A percentile compares a stretch with the other conserved stretches of the same genome.
Evolutionary conservation across 2,113 vertebrate species (phyloP).

Genomic region (Engystomops pustulosus): DNA sequence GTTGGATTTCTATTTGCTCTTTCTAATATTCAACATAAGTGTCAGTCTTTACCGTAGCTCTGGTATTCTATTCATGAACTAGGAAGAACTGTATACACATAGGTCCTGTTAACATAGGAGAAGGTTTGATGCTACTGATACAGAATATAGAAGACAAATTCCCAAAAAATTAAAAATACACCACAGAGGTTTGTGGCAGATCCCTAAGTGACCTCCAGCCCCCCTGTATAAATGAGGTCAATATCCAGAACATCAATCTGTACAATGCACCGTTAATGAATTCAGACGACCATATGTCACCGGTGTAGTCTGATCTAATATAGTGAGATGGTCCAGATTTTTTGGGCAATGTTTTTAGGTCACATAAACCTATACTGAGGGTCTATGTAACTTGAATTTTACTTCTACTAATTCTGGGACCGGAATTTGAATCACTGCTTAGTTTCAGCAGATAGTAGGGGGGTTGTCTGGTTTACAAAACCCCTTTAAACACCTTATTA

Average conservation of each 20-base stretch:
- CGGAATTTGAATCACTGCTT: too few species aligned
- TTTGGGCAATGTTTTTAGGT: not conserved
- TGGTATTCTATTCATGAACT: not conserved
- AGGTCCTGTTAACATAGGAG: too few species aligned
- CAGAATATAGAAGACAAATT: not conserved
- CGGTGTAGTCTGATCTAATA: not conserved
- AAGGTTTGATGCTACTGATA: not conserved
- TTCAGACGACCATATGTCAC: not conserved
- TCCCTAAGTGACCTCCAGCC: too few species aligned
- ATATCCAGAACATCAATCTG: not conserved
- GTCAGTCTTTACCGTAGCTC: not conserved
- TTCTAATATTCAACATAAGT: not conserved
- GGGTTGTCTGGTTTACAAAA: too few species aligned
- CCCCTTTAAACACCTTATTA: too few species aligned
- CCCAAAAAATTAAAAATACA: not conserved
- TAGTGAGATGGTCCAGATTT: not conserved
- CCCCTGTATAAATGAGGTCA: not conserved
- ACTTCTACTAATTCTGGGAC: too few species aligned
- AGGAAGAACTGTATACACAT: not conserved
- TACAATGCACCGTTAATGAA: not conserved
- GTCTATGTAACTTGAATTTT: not conserved
- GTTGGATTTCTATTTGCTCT: not conserved
- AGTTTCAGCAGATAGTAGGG: too few species aligned
- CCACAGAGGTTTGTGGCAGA: too few species aligned
- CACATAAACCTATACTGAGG: not conserved